phyloP scores from a whole-genome alignment of 2,113 vertebrate genomes.

The Pogona vitticeps region DNA sequence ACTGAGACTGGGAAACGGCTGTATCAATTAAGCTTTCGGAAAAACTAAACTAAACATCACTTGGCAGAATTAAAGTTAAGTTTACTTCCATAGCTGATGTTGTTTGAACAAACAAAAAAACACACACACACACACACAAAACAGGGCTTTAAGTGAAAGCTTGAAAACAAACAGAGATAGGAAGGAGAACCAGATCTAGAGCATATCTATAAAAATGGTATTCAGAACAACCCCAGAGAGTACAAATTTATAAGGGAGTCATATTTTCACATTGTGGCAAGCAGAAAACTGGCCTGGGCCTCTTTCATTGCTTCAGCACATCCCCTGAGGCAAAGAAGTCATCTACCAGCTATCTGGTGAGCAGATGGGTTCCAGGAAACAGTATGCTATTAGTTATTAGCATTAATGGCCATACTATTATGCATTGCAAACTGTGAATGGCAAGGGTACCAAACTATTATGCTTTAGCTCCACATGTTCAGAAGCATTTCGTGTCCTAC shows the following conservation, averaged over 20 bases:
- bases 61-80: background rate
- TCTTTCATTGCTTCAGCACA: background rate
- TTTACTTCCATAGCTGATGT: background rate
- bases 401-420: background rate
- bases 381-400: conserved; percentile 44
- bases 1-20: conserved; percentile 39
- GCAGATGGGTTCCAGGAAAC: conserved; percentile 38
- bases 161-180: background rate
- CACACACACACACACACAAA: too few relatives aligned
- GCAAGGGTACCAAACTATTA: conserved; percentile 14
- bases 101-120: conserved; percentile 14
- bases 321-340: background rate
- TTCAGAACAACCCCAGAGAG: rapidly evolving
- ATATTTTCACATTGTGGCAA: conserved; percentile 3
- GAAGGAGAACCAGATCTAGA: background rate
- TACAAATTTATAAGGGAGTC: rapidly evolving
- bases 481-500: conserved; percentile 14
- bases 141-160: rapidly evolving
- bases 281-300: background rate
- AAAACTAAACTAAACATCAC: background rate
- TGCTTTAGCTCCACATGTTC: conserved; percentile 19
- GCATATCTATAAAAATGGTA: background rate
- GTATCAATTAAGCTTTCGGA: conserved; percentile 36
- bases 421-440: background rate
- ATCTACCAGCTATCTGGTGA: conserved; percentile 10